Evolutionary conservation across 2,797 vertebrate species (phyloP).

Genomic region (Sebastes cheni): DNA sequence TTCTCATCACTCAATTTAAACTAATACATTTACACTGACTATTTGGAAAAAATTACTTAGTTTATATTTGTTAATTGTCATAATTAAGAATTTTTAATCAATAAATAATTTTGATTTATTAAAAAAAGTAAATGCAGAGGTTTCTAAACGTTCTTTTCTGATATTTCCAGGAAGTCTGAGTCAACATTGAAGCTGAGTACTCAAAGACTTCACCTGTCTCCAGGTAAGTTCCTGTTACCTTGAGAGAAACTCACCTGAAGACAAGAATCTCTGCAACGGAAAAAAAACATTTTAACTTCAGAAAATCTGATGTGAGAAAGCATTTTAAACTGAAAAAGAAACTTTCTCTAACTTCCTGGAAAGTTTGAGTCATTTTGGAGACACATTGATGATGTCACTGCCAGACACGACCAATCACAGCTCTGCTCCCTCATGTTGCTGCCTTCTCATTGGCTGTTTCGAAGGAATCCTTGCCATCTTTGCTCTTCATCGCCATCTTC

Average conservation of each 20-base stretch:
- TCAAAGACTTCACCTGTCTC: neutral
- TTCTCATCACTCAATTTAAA: neutral
- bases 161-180: neutral
- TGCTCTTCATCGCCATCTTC: slow-evolving; percentile 56
- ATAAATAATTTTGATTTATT: neutral
- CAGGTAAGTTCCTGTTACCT: neutral
- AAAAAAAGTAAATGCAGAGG: neutral
- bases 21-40: neutral
- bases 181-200: too few species aligned
- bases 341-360: neutral
- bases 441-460: slow-evolving; percentile 61
- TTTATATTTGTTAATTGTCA: neutral
- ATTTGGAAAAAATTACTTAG: too few species aligned
- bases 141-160: neutral
- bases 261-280: neutral
- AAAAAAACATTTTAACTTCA: neutral
- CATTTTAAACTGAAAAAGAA: neutral
- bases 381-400: neutral
- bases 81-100: neutral
- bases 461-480: slow-evolving; percentile 47
- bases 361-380: neutral
- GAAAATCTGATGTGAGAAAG: neutral
- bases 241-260: too few species aligned
- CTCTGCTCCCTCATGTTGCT: slow-evolving; percentile 3
- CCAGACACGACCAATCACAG: neutral